Evolutionary conservation across 2,797 vertebrate species (phyloP), one percentile per base, ranked within the genome.

Genomic region (Enoplosus armatus): DNA sequence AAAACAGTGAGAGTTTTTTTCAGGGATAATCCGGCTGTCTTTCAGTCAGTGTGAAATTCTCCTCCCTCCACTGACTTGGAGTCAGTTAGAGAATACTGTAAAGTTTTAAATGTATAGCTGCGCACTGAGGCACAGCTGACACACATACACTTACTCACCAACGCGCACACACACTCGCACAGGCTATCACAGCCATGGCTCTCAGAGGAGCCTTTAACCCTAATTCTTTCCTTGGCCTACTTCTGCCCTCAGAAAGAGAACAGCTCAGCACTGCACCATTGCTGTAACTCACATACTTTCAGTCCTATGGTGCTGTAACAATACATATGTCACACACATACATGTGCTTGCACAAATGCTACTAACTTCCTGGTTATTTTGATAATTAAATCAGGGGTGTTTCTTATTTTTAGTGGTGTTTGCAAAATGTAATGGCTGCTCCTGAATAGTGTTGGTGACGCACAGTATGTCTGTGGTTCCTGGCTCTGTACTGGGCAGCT

Each of bases 201-300:
- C 90, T 92, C 90, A 71, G 82, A 89, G 86, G 91, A 91, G 79
- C 84, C 85, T 90, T 92, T 93, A 92, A 93, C 90, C 91, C 86
- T 92, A 75, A 89, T 92, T 91, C 66, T 86, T 86, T 79, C 60
- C 71, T 79, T 92, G 92, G 73, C 91, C 92, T 92, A 90, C 50
- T 93, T 93, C 73, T 91, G 70, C 82, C 84, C 84, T 79, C 70
- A 27, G 72, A 83, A 85, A 48, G 86, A 75, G 79, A 87, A 50
- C 77, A 78, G 79, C 79, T 77, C 74, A 83, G 69, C 37, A 20
- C 50, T 37, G 84, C 71, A 35, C 62, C 72, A 31, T 31, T 11
- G 18, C 64, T 74, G 43, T 15, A 55, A 41, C 77, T 63, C 22
- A 9, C 62, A 65, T 6, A 12, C 56, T 69, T 27, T 24, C 22